Percentiles rank a stretch among this genome's conserved stretches.
Evolutionary conservation across 2,797 vertebrate species (phyloP).

Genomic region (Hoplostethus mediterraneus): DNA sequence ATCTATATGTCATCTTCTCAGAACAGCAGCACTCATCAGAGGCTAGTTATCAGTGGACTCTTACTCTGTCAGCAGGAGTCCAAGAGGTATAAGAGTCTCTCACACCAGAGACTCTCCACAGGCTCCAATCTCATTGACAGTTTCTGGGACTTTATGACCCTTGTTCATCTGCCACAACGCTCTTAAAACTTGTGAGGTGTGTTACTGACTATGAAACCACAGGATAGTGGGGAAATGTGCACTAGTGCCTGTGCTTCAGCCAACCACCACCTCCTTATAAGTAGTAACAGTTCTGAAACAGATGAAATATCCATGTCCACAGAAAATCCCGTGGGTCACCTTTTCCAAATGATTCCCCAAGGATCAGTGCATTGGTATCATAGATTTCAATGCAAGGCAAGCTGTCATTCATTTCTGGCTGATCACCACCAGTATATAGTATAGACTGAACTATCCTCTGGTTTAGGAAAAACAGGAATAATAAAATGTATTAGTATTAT

Average conservation of each 20-base stretch:
- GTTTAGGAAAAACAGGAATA: too few relatives aligned
- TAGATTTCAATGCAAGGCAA: too few relatives aligned
- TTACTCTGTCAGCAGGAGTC: slow-evolving; percentile 8
- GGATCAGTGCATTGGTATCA: too few relatives aligned
- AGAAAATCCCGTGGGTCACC: background rate
- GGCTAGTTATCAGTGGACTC: background rate
- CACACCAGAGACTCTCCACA: background rate
- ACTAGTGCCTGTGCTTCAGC: background rate
- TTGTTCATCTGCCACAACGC: background rate
- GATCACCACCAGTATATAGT: too few relatives aligned
- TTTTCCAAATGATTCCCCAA: too few relatives aligned
- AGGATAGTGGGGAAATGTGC: background rate
- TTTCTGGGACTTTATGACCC: background rate
- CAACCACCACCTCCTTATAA: background rate
- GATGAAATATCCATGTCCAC: background rate
- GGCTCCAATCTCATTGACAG: background rate
- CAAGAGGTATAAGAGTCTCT: slow-evolving; percentile 1
- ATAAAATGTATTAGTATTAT: too few relatives aligned
- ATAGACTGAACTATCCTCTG: too few relatives aligned
- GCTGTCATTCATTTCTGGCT: too few relatives aligned
- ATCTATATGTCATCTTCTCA: slow-evolving; percentile 28
- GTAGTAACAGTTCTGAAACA: too few relatives aligned
- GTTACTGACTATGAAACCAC: too few relatives aligned
- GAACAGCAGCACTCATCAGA: slow-evolving; percentile 9
- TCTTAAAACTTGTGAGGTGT: background rate